These are phyloP conservation scores for Leucophenga montana DNA, from an alignment of 2,888 invertebrate genomes.

Conservation along the genomic window DNA sequence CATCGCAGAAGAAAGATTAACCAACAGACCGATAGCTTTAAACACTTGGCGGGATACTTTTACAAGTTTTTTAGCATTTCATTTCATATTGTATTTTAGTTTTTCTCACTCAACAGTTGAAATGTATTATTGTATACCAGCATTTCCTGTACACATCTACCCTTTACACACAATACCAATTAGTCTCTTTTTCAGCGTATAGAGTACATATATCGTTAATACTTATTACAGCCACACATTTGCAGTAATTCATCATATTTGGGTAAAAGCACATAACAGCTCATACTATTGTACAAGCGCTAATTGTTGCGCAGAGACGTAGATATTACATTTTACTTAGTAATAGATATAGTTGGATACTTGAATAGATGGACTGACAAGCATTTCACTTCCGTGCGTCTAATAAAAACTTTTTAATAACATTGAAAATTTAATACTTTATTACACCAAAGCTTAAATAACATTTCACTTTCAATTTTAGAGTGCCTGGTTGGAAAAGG, in stretches of 20 bases:
- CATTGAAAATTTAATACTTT: too few species aligned
- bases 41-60: constrained; percentile 3
- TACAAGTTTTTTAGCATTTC: neutral
- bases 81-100: neutral
- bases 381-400: too few species aligned
- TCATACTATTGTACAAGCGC: too few species aligned
- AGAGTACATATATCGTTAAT: neutral
- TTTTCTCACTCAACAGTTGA: neutral
- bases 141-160: neutral
- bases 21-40: neutral
- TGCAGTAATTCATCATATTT: neutral
- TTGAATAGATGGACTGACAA: too few species aligned
- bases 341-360: too few species aligned
- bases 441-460: too few species aligned
- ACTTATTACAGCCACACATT: neutral
- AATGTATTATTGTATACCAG: constrained; percentile 7
- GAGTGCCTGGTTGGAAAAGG: too few species aligned
- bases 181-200: neutral
- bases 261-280: too few species aligned
- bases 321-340: too few species aligned
- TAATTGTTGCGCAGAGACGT: too few species aligned
- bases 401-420: too few species aligned
- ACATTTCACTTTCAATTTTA: too few species aligned
- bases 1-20: neutral
- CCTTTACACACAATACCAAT: neutral